Conservation (phyloP, 2,113 vertebrate species). For the Alligator sinensis region DNA sequence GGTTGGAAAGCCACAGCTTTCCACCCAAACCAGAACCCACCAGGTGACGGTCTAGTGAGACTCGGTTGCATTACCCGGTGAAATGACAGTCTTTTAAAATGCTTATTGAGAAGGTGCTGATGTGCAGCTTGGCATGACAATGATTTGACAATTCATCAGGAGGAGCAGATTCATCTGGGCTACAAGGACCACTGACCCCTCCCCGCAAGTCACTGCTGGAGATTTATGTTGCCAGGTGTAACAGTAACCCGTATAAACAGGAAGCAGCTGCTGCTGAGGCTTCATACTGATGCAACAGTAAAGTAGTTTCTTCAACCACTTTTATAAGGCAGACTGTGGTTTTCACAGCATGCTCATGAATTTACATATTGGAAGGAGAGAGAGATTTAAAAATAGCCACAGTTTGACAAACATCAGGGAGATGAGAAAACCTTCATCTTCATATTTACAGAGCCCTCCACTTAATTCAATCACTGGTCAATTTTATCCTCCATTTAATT, state of each 20-base stretch:
- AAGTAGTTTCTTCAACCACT: background rate
- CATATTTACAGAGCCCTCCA: background rate
- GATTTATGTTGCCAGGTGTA: constrained; percentile 65
- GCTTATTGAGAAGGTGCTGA: fast-evolving
- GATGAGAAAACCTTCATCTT: background rate
- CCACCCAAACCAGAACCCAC: fast-evolving
- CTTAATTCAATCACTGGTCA: constrained; percentile 43
- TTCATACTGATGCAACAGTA: background rate
- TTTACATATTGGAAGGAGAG: background rate
- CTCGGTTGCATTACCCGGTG: background rate
- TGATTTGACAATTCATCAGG: background rate
- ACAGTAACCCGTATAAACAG: constrained; percentile 78
- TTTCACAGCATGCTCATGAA: background rate
- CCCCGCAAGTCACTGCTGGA: background rate
- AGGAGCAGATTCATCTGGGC: background rate
- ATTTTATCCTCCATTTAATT: constrained; percentile 59
- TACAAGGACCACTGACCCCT: background rate
- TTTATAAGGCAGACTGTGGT: background rate
- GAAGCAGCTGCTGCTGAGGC: constrained; percentile 83
- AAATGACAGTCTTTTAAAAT: fast-evolving
- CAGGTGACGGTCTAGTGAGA: background rate
- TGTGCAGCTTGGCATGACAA: fast-evolving
- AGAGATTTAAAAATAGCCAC: constrained; percentile 18
- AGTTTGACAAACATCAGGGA: constrained; percentile 30
- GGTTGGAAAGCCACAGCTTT: fast-evolving